Percentiles rank a stretch among this genome's conserved stretches.
Evolutionary conservation across 2,888 invertebrate genomes (phyloP).

Genomic region (Oconnorella tubifera): DNA sequence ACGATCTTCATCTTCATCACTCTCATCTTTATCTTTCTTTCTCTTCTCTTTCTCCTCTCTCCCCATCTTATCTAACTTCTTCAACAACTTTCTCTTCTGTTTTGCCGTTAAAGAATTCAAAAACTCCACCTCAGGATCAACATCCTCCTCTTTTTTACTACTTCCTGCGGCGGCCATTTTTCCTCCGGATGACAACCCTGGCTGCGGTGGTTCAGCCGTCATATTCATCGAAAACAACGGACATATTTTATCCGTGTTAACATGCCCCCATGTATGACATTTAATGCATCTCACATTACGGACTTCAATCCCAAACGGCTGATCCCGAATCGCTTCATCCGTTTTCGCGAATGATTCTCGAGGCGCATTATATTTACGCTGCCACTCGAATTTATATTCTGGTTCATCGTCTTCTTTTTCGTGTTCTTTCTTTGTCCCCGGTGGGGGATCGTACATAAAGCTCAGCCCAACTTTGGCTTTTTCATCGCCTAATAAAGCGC

Average conservation of each 20-base stretch:
- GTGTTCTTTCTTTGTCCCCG: conserved; percentile 71
- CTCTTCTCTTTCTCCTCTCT: not conserved
- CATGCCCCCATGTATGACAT: conserved; percentile 99
- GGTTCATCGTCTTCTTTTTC: conserved; percentile 70
- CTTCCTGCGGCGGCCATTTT: not conserved
- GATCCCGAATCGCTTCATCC: conserved; percentile 94
- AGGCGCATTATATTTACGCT: conserved; percentile 97
- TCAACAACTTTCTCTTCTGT: conserved; percentile 85
- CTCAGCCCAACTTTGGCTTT: conserved; percentile 97
- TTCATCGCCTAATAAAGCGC: conserved; percentile 94
- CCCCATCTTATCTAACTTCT: conserved; percentile 59
- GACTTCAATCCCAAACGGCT: conserved; percentile 86
- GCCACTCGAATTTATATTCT: conserved; percentile 96
- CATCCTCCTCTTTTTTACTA: conserved; percentile 39
- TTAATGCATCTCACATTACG: conserved; percentile 91
- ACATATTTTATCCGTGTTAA: conserved; percentile 89
- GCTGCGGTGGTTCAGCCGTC: conserved; percentile 53
- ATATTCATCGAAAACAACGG: conserved; percentile 67
- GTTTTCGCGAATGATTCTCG: conserved; percentile 95
- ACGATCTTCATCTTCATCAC: too few relatives aligned
- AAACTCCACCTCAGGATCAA: conserved; percentile 64
- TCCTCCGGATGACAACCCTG: conserved; percentile 37
- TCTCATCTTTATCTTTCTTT: conserved; percentile 1
- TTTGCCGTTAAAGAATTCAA: conserved; percentile 78
- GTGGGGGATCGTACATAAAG: conserved; percentile 99